Conservation (phyloP, 2,797 vertebrate genomes). For the Microchirus variegatus region DNA sequence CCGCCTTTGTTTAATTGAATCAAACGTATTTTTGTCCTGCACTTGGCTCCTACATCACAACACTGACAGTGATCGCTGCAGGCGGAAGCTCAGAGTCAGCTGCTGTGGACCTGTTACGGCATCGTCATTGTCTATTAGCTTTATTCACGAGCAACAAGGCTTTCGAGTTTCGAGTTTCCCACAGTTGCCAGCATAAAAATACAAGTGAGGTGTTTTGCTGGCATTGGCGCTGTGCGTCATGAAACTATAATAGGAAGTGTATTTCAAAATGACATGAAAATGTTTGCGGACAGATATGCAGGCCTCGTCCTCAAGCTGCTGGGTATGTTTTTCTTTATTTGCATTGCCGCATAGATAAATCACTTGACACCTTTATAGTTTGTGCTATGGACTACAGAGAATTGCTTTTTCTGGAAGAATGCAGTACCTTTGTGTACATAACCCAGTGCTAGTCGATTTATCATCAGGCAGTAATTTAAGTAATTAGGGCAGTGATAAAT, state of each 20-base stretch:
- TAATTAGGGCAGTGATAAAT: constrained; percentile 77
- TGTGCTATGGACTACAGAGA: constrained; percentile 68
- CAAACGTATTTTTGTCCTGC: background rate
- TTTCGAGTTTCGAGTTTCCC: constrained; percentile 22
- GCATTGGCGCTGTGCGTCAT: constrained; percentile 32
- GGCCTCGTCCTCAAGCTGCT: constrained; percentile 57
- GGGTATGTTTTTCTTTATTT: constrained; percentile 67
- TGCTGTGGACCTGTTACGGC: constrained; percentile 47
- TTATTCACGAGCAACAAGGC: constrained; percentile 27
- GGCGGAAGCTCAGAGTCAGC: constrained; percentile 32
- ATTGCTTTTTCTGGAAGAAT: constrained; percentile 70
- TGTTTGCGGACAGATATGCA: constrained; percentile 65
- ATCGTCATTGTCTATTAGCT: constrained; percentile 57
- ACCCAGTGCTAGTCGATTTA: constrained; percentile 55
- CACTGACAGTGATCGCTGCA: constrained; percentile 17
- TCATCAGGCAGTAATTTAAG: constrained; percentile 70
- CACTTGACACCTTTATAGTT: constrained; percentile 68
- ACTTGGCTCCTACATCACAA: no score
- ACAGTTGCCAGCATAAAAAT: constrained; percentile 18
- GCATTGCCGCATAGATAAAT: constrained; percentile 72
- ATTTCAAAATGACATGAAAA: constrained; percentile 52
- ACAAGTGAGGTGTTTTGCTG: constrained; percentile 27
- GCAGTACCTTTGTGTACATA: constrained; percentile 69
- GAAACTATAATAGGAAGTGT: constrained; percentile 41
- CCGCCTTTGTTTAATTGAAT: no score